Percentiles rank a stretch among this genome's conserved stretches.
These are phyloP conservation scores for Proales similis DNA, from an alignment of 1,140 invertebrate species.

Conservation along the genomic window DNA sequence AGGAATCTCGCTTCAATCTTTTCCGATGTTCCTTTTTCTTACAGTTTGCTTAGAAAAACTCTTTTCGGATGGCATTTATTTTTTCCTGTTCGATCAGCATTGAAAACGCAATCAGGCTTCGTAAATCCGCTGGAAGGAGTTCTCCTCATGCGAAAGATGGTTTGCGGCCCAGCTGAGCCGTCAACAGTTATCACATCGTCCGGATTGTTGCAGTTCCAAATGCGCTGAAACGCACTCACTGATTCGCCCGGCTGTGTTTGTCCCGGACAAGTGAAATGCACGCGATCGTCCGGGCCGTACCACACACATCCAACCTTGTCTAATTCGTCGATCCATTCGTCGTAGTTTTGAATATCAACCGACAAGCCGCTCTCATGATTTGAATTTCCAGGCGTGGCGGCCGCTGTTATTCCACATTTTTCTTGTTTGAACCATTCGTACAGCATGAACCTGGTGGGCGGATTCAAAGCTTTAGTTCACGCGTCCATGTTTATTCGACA, in stretches of 20 bases:
- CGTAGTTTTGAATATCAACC: conserved; percentile 19
- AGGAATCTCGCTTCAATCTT: no score
- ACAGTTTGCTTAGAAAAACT: no score
- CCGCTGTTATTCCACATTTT: conserved; percentile 37
- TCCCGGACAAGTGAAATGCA: conserved; percentile 33
- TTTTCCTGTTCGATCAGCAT: no score
- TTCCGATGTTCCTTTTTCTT: no score
- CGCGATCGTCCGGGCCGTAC: conserved; percentile 10
- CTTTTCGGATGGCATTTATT: no score
- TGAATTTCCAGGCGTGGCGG: conserved; percentile 12
- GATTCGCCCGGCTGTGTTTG: neutral
- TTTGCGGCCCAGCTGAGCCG: conserved; percentile 21
- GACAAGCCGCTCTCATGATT: conserved; percentile 19
- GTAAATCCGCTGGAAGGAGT: conserved; percentile 13
- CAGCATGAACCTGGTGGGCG: conserved; percentile 1
- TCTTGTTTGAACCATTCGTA: conserved; percentile 3
- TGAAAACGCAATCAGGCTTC: no score
- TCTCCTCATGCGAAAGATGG: conserved; percentile 6
- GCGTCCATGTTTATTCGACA: no score
- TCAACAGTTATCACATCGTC: conserved; percentile 9
- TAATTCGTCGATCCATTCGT: conserved; percentile 4
- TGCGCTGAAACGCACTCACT: conserved; percentile 13
- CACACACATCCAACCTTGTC: conserved; percentile 24
- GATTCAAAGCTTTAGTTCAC: neutral
- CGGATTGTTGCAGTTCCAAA: conserved; percentile 33